These are phyloP conservation scores for Corythornis cristatus DNA, from an alignment of 2,113 vertebrate genomes.

Conservation along the genomic window DNA sequence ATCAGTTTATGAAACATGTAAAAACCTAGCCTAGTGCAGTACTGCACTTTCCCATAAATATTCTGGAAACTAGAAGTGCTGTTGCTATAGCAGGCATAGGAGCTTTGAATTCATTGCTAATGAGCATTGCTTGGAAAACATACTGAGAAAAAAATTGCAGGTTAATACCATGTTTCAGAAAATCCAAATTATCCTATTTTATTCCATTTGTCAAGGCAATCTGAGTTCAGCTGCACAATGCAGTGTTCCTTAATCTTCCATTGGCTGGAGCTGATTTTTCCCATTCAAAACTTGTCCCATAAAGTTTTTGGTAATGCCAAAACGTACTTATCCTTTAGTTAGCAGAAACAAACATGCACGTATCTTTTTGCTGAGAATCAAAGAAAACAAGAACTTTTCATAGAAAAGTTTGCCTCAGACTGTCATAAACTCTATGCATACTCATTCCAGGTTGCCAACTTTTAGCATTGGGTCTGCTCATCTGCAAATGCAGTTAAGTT, in stretches of 20 bases:
- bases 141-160: neutral
- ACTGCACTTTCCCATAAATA: neutral
- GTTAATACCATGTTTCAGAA: neutral
- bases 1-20: neutral
- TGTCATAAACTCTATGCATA: neutral
- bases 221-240: neutral
- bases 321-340: neutral
- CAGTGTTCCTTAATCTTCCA: neutral
- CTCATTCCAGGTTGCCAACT: neutral
- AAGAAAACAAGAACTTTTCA: neutral
- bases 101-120: neutral
- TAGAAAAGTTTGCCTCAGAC: neutral
- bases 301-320: neutral
- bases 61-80: neutral
- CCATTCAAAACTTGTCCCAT: neutral
- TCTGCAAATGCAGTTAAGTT: neutral
- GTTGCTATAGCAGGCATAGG: neutral
- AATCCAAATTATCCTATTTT: neutral
- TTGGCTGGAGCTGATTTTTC: neutral
- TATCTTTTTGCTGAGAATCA: neutral
- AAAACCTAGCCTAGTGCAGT: neutral
- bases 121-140: neutral
- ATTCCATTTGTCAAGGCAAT: neutral
- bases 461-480: neutral
- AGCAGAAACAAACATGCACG: neutral